Percentiles rank a stretch among this genome's conserved stretches.
phyloP scores from a whole-genome alignment of 2,888 invertebrate genomes.

The Cheilosia scutellata region DNA sequence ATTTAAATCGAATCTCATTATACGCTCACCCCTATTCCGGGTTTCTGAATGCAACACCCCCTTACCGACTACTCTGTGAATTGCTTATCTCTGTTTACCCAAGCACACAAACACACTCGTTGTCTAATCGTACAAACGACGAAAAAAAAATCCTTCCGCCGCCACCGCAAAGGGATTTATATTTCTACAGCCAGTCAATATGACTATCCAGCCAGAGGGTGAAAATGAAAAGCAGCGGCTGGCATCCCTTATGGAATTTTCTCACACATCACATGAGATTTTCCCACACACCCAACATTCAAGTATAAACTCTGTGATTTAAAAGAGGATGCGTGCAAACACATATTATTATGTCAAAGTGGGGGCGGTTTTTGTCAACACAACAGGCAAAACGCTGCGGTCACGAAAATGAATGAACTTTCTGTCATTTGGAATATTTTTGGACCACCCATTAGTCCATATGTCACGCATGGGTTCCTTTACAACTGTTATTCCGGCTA shows the following conservation, averaged over 20 bases:
- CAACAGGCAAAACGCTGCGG: slow-evolving; percentile 39
- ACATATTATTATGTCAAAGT: slow-evolving; percentile 22
- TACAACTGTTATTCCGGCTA: slow-evolving; percentile 57
- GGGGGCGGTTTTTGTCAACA: slow-evolving; percentile 46
- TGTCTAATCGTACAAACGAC: neutral
- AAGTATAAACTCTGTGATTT: slow-evolving; percentile 38
- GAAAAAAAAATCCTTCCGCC: neutral
- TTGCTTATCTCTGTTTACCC: slow-evolving; percentile 58
- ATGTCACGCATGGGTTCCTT: slow-evolving; percentile 36
- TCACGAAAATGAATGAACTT: slow-evolving; percentile 30
- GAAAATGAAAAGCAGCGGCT: slow-evolving; percentile 16
- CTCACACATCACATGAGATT: slow-evolving; percentile 47
- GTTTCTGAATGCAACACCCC: neutral
- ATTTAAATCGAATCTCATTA: neutral
- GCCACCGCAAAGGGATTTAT: neutral
- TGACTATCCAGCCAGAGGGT: neutral
- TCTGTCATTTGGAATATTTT: slow-evolving; percentile 2
- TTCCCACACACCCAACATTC: slow-evolving; percentile 37
- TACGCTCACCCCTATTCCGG: neutral
- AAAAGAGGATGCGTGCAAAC: slow-evolving; percentile 20
- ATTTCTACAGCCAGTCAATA: slow-evolving; percentile 32
- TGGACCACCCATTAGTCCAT: slow-evolving; percentile 7
- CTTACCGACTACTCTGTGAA: neutral
- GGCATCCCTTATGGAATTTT: slow-evolving; percentile 44
- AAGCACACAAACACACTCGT: slow-evolving; percentile 57